Conservation (phyloP, 2,797 vertebrate genomes). For the Lithobates pipiens region DNA sequence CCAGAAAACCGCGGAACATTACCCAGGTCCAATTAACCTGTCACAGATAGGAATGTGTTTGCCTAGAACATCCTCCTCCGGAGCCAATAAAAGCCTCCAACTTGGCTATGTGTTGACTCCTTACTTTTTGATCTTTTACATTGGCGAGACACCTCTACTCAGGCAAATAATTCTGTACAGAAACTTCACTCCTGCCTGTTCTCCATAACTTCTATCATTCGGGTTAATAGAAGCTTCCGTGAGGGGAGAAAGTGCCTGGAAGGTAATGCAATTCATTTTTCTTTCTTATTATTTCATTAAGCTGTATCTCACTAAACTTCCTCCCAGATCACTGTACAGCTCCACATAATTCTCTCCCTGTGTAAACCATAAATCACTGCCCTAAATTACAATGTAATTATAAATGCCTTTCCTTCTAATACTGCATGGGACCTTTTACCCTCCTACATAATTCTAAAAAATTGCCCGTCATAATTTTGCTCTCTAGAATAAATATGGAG, state of each 20-base stretch:
- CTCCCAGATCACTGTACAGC: slow-evolving; percentile 84
- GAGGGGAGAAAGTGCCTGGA: slow-evolving; percentile 26
- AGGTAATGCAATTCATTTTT: slow-evolving; percentile 70
- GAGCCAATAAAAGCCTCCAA: neutral
- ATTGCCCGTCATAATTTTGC: slow-evolving; percentile 89
- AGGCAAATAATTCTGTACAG: neutral
- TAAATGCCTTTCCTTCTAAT: slow-evolving; percentile 94
- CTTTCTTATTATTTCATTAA: slow-evolving; percentile 98
- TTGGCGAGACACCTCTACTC: neutral
- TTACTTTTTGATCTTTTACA: neutral
- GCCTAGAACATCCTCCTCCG: neutral
- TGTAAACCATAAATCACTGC: slow-evolving; percentile 89
- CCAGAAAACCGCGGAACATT: neutral
- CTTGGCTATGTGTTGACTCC: neutral
- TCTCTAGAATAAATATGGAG: slow-evolving; percentile 81
- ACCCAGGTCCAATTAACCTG: neutral
- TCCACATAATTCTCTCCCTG: slow-evolving; percentile 80
- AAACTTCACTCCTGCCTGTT: neutral
- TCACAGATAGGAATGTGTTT: neutral
- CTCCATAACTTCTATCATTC: slow-evolving; percentile 9
- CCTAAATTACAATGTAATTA: slow-evolving; percentile 99
- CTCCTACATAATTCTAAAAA: slow-evolving; percentile 98
- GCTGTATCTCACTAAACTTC: slow-evolving; percentile 88
- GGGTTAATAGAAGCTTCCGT: slow-evolving; percentile 36
- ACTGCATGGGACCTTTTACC: slow-evolving; percentile 92